These are phyloP conservation scores for Ia io DNA, from an alignment of 2,113 vertebrate species.

Conservation along the genomic window DNA sequence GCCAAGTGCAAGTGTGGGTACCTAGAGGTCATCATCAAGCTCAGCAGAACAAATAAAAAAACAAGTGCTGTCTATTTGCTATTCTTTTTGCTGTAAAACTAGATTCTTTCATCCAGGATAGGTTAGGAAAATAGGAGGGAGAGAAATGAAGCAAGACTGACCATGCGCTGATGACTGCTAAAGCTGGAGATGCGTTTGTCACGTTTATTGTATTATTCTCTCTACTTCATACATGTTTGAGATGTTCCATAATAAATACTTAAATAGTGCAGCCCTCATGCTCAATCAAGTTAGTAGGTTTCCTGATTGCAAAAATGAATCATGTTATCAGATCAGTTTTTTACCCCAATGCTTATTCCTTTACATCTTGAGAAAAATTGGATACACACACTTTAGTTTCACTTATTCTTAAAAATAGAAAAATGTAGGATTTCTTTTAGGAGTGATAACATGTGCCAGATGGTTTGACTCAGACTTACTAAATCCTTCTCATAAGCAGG, in stretches of 20 bases:
- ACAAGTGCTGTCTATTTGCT: background rate
- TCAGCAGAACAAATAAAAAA: background rate
- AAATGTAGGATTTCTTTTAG: slow-evolving; percentile 5
- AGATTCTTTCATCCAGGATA: background rate
- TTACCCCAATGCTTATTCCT: background rate
- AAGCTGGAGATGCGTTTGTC: background rate
- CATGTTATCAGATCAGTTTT: background rate
- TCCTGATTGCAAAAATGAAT: background rate
- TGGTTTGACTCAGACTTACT: background rate
- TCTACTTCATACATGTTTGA: background rate
- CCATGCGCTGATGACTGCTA: background rate
- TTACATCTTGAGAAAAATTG: background rate
- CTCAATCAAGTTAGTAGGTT: background rate
- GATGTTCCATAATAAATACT: background rate
- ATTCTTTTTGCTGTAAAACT: background rate
- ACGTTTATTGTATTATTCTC: background rate
- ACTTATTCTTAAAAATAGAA: slow-evolving; percentile 33
- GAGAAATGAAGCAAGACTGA: background rate
- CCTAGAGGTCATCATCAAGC: background rate
- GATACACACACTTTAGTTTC: background rate
- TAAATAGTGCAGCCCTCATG: background rate
- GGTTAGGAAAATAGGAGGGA: background rate
- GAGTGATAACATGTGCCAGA: slow-evolving; percentile 9
- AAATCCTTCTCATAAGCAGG: background rate
- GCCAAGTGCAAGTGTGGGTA: rapidly evolving